phyloP scores from a whole-genome alignment of 2,888 invertebrate species.

The Caradrina kadenii region DNA sequence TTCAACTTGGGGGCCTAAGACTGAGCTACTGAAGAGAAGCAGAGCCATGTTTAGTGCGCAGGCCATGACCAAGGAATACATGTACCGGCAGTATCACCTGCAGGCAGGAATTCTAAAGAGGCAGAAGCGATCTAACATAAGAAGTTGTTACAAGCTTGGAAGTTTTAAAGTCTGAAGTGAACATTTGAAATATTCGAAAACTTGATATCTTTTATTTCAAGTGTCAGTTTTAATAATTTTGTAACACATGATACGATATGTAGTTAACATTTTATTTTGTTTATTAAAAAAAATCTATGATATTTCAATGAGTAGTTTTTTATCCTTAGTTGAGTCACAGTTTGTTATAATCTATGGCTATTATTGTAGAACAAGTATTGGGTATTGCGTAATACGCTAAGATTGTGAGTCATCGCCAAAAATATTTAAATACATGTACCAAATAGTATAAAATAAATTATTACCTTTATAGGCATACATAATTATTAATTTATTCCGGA shows the following conservation, averaged over 20 bases:
- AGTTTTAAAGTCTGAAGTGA: slow-evolving; percentile 8
- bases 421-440: slow-evolving; percentile 77
- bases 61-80: slow-evolving; percentile 88
- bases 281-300: slow-evolving; percentile 3
- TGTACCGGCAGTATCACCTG: slow-evolving; percentile 86
- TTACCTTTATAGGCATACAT: slow-evolving; percentile 63
- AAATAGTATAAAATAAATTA: slow-evolving; percentile 66
- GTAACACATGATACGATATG: background rate
- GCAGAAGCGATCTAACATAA: slow-evolving; percentile 75
- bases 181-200: slow-evolving; percentile 2
- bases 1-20: slow-evolving; percentile 81
- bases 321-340: slow-evolving; percentile 75
- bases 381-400: slow-evolving; percentile 83
- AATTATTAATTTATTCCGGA: slow-evolving; percentile 66
- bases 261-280: slow-evolving; percentile 2
- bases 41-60: slow-evolving; percentile 87
- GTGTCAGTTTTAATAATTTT: background rate
- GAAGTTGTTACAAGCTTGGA: slow-evolving; percentile 33
- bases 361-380: slow-evolving; percentile 84
- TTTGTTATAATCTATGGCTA: slow-evolving; percentile 76
- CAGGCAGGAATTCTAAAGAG: slow-evolving; percentile 82
- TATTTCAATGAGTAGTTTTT: slow-evolving; percentile 63
- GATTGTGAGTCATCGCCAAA: slow-evolving; percentile 83
- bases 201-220: background rate
- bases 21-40: slow-evolving; percentile 79